These are phyloP conservation scores for Pseudopipra pipra DNA, from an alignment of 2,113 vertebrate genomes.

Conservation along the genomic window DNA sequence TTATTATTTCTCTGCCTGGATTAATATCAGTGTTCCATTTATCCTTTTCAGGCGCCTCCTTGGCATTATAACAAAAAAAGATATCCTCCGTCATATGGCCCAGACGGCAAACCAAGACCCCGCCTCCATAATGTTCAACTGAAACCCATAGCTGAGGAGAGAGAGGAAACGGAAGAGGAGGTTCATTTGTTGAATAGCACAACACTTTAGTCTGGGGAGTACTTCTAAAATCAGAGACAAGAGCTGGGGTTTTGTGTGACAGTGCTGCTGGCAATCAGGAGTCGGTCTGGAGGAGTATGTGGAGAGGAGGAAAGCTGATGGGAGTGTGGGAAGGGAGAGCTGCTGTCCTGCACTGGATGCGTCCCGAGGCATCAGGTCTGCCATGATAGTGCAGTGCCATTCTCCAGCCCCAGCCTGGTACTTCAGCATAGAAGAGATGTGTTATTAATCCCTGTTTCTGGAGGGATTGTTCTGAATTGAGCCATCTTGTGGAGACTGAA, in stretches of 20 bases:
- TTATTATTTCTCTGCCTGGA: constrained; percentile 13
- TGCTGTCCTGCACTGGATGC: constrained; percentile 66
- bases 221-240: constrained; percentile 20
- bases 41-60: constrained; percentile 91
- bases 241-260: constrained; percentile 57
- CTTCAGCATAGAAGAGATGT: constrained; percentile 48
- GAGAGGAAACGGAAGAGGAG: constrained; percentile 83
- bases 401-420: constrained; percentile 48
- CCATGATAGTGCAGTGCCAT: constrained; percentile 63
- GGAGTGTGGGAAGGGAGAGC: constrained; percentile 20
- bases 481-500: constrained; percentile 75
- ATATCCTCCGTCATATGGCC: constrained; percentile 99
- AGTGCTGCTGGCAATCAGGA: constrained; percentile 62
- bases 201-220: constrained; percentile 79
- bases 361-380: constrained; percentile 48
- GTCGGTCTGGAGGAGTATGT: constrained; percentile 37
- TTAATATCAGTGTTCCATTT: constrained; percentile 68
- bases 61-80: constrained; percentile 99
- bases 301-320: constrained; percentile 12
- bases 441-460: constrained; percentile 60
- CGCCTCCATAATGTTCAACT: constrained; percentile 99
- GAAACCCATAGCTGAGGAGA: constrained; percentile 81
- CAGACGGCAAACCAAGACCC: constrained; percentile 99
- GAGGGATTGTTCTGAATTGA: constrained; percentile 75
- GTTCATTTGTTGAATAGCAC: constrained; percentile 88